Evolutionary conservation across 2,888 invertebrate species (phyloP).

Genomic region (Calameuta filiformis): DNA sequence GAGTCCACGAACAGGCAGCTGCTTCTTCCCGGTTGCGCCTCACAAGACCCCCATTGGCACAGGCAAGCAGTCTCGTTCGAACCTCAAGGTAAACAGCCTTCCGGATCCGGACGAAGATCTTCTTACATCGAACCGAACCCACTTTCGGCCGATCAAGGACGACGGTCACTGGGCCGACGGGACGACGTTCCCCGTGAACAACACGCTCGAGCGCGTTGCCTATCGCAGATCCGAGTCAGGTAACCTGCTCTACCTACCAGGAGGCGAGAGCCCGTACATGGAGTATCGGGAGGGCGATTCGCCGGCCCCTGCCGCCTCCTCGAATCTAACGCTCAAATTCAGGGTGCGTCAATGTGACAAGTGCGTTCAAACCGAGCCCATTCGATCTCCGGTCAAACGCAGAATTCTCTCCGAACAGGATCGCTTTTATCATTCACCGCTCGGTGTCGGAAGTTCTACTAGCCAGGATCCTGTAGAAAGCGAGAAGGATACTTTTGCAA

Average conservation of each 20-base stretch:
- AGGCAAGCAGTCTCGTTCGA: slow-evolving; percentile 52
- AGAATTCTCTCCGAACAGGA: slow-evolving; percentile 60
- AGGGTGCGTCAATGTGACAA: slow-evolving; percentile 71
- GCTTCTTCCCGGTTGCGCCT: slow-evolving; percentile 72
- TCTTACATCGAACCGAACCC: slow-evolving; percentile 81
- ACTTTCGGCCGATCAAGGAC: slow-evolving; percentile 84
- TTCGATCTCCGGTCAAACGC: slow-evolving; percentile 59
- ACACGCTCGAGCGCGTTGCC: slow-evolving; percentile 73
- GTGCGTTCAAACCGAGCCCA: slow-evolving; percentile 64
- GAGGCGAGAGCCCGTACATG: slow-evolving; percentile 65
- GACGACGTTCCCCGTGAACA: slow-evolving; percentile 76
- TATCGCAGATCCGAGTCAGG: slow-evolving; percentile 73
- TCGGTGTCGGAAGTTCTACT: slow-evolving; percentile 37
- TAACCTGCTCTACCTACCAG: slow-evolving; percentile 59
- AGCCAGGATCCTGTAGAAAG: slow-evolving; percentile 31
- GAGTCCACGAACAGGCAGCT: slow-evolving; percentile 70
- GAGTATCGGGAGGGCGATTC: slow-evolving; percentile 63
- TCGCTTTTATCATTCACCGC: slow-evolving; percentile 52
- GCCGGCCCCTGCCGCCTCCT: slow-evolving; percentile 27
- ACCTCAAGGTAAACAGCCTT: slow-evolving; percentile 46
- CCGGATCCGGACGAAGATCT: slow-evolving; percentile 74
- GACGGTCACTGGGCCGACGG: slow-evolving; percentile 75
- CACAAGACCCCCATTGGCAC: slow-evolving; percentile 49
- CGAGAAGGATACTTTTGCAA: slow-evolving; percentile 53
- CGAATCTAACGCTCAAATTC: slow-evolving; percentile 71